Evolutionary conservation across 2,888 invertebrate species (phyloP), one percentile per base, ranked within the genome.

Genomic region (Notocelia uddmanniana): DNA sequence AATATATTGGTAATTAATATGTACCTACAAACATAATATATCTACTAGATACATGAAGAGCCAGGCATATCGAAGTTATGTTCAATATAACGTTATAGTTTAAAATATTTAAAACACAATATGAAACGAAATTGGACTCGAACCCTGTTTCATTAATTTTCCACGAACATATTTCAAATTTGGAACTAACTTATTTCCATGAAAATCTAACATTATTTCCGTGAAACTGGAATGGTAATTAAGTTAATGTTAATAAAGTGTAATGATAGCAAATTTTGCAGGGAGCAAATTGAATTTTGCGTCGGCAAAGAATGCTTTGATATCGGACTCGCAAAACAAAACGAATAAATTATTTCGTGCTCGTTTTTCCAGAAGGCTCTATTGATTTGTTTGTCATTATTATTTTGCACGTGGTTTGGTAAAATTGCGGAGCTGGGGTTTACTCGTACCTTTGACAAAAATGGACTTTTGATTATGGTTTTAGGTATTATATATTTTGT

Each of bases 161-260:
- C n/a, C n/a, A n/a, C 23, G 8, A 64, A 64, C 52, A 54, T 37
- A 50, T 54, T 37, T 54, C 34, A 37, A n/a, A 64, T 37, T 37
- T 54, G 64, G 64, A 54, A 54, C 37, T 54, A 23, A 9, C 34
- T 63, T 63, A 50, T 34, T 19, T 13, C 23, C 23, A 21, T 21
- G 52, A 23, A 54, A n/a, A 6, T 45, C n/a, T 6, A 45, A 45
- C n/a, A 13, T n/a, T 45, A 45, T 45, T 59, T 45, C n/a, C 9
- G 15, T 21, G 23, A 45, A 60, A 60, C 23, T 5, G 45, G n/a
- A 21, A 23, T 37, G 37, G 19, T 64, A 52, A 54, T 64, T 54
- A 64, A 54, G 52, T 54, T 54, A 54, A 54, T 11, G 21, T 54
- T 64, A 64, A 64, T 64, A 64, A 52, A 64, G 52, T 64, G 37